A percentile compares a stretch with the other conserved stretches of the same genome.
Conservation (phyloP, 1,140 invertebrate genomes). For the Ceratosolen solmsi region DNA sequence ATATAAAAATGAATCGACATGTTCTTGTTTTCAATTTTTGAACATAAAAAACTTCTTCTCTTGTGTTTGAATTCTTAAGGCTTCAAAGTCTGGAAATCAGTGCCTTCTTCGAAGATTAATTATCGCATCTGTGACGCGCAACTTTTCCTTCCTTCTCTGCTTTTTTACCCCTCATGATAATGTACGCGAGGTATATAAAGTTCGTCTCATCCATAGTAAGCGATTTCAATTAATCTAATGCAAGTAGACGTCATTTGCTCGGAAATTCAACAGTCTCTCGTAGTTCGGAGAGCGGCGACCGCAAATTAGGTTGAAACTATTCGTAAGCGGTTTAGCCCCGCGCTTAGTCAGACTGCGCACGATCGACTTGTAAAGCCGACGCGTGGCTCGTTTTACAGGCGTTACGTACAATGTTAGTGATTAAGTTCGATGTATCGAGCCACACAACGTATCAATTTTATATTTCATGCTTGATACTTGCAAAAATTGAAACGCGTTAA, state of each 20-base stretch:
- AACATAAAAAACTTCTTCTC: too few relatives aligned
- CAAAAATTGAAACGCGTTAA: not conserved
- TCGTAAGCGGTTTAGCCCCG: conserved; percentile 7
- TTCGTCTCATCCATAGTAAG: not conserved
- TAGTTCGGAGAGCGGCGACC: conserved; percentile 13
- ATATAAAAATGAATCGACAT: too few relatives aligned
- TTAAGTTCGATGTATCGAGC: not conserved
- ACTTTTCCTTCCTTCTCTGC: not conserved
- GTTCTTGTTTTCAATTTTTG: too few relatives aligned
- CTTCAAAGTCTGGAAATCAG: not conserved
- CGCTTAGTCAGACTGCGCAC: not conserved
- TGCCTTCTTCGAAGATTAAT: conserved; percentile 7
- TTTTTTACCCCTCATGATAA: not conserved
- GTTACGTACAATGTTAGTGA: not conserved
- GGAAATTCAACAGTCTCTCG: conserved; percentile 17
- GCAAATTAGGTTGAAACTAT: conserved; percentile 30
- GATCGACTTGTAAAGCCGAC: not conserved
- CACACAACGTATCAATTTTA: not conserved
- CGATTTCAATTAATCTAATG: conserved; percentile 35
- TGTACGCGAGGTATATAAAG: not conserved
- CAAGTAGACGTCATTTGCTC: not conserved
- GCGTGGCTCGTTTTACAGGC: not conserved
- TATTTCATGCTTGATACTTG: not conserved
- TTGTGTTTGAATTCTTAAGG: too few relatives aligned
- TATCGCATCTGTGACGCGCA: not conserved